Base-by-base conservation (phyloP, 2,797 vertebrate genomes). In the Rhinogobio ventralis region DNA sequence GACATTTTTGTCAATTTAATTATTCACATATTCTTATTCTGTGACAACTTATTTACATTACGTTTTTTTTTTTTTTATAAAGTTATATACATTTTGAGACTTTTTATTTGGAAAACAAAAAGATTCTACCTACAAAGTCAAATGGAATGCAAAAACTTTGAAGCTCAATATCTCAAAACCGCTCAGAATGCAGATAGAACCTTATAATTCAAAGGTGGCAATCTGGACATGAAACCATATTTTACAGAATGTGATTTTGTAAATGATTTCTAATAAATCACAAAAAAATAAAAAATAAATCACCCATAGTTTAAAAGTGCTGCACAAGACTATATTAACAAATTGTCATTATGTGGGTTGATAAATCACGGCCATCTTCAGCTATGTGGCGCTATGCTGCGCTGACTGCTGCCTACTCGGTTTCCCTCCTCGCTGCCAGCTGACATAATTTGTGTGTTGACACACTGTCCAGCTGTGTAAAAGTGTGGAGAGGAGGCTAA, bases 361-460 rank as follows among this genome's bases (percentile, higher is more conserved):
- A 51, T 75, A 23, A 51, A 46, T 60, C 67, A 46, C 62, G 30
- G 67, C 2, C 7, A 5, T 75, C 49, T 75, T 55, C 49, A 36
- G 49, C 45, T 82, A 11, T 46, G 57, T 68, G 83, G 64, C 20
- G 57, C 51, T 72, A 3, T 55, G 71, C 64, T 28, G 25, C 17
- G 25, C 71, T 33, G 46, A 75, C 79, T 75, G 78, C 62, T 76
- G 80, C 49, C 85, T 82, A 45, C 39, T 55, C 42, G 13, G 49
- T 53, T 76, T 33, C 28, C 20, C 78, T 64, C 42, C 51, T 53
- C 46, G 3, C 30, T 78, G 55, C 80, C 39, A 77, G 67, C 82
- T 82, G 79, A 87, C 64, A 86, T 76, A 67, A 82, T 89, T 78
- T 89, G 71, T 86, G 83, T 86, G 88, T 87, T 89, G 81, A 89